Conservation (phyloP, 2,888 invertebrate genomes). For the Linyphia triangularis region DNA sequence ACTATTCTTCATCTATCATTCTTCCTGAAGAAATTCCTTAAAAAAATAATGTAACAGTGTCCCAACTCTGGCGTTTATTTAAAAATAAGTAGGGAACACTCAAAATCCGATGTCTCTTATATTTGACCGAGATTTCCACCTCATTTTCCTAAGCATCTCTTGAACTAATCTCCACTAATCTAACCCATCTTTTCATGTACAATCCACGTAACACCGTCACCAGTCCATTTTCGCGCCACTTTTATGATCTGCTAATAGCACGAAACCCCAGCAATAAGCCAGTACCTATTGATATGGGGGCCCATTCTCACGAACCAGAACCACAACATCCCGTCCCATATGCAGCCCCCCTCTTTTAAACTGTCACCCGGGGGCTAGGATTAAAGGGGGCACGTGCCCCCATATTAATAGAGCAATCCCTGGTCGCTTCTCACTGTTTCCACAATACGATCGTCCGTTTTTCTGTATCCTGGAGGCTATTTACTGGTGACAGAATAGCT, state of each 20-base stretch:
- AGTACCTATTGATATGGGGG: constrained; percentile 21
- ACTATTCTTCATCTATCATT: too few species aligned
- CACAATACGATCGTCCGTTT: constrained; percentile 45
- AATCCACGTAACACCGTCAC: background rate
- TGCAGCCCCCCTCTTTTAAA: constrained; percentile 11
- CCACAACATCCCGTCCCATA: constrained; percentile 17
- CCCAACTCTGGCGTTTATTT: too few species aligned
- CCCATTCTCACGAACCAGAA: background rate
- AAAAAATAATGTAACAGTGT: too few species aligned
- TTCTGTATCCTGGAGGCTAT: constrained; percentile 27
- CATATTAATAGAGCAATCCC: constrained; percentile 66
- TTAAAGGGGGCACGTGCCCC: constrained; percentile 53
- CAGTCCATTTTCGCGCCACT: constrained; percentile 34
- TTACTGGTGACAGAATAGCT: constrained; percentile 49
- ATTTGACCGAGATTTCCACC: background rate
- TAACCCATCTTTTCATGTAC: background rate
- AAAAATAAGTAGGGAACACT: too few species aligned
- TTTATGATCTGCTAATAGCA: constrained; percentile 49
- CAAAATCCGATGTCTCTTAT: background rate
- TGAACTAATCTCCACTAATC: background rate
- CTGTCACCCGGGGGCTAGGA: constrained; percentile 57
- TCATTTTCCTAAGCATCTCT: background rate
- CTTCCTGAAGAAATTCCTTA: too few species aligned
- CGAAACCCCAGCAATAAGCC: constrained; percentile 20
- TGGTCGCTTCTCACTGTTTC: constrained; percentile 62